These are phyloP conservation scores for Fulica atra DNA, from an alignment of 2,113 vertebrate genomes.

Conservation along the genomic window DNA sequence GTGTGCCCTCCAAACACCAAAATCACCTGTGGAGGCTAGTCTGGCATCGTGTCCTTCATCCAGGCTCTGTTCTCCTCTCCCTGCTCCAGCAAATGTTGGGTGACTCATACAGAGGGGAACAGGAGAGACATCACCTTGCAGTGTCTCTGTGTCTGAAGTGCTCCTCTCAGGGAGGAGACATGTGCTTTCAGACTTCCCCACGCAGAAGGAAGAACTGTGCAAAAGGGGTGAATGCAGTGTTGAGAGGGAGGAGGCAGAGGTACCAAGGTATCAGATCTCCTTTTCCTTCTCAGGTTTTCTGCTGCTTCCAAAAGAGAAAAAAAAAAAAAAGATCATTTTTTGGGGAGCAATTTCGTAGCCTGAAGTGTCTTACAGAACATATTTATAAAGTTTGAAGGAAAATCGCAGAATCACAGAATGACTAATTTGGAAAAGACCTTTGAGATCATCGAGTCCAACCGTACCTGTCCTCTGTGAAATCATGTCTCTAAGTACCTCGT, in stretches of 20 bases:
- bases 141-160: background rate
- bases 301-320: background rate
- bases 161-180: background rate
- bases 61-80: background rate
- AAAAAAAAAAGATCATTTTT: background rate
- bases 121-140: background rate
- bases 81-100: accelerated
- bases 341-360: background rate
- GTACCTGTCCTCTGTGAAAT: too few relatives aligned
- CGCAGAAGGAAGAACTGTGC: background rate
- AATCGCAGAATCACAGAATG: background rate
- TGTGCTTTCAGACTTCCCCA: background rate
- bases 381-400: background rate
- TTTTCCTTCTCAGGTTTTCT: background rate
- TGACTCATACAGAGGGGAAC: background rate
- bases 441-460: too few relatives aligned
- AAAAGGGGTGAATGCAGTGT: background rate
- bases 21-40: background rate
- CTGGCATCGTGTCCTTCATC: accelerated
- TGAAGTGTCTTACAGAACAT: background rate
- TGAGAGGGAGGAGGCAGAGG: background rate
- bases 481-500: too few relatives aligned
- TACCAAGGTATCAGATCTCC: background rate
- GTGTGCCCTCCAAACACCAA: background rate
- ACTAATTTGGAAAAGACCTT: too few relatives aligned